Conservation (phyloP, 2,797 vertebrate genomes). For the Liparis tanakae region DNA sequence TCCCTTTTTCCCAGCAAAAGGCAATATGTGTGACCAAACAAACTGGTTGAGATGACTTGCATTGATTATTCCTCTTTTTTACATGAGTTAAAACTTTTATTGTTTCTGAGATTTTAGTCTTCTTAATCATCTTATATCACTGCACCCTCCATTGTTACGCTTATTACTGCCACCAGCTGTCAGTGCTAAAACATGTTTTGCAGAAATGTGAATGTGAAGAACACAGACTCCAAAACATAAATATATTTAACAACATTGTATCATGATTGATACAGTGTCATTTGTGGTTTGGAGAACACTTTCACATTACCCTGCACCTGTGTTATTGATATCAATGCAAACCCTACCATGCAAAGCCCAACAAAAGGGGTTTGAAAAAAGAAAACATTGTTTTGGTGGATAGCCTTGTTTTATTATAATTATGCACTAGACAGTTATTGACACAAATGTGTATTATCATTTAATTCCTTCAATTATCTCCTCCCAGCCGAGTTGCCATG, state of each 20-base stretch:
- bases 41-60: constrained; percentile 26
- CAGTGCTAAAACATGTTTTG: neutral
- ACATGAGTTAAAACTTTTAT: constrained; percentile 5
- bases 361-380: neutral
- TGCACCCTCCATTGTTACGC: neutral
- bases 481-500: constrained; percentile 49
- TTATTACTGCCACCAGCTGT: neutral
- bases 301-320: neutral
- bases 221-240: neutral
- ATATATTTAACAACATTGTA: neutral
- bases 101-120: neutral
- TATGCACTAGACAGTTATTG: constrained; percentile 60
- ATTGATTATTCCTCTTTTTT: neutral
- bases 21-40: constrained; percentile 32
- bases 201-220: neutral
- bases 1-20: constrained; percentile 45
- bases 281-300: neutral
- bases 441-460: constrained; percentile 53
- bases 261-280: neutral
- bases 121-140: constrained; percentile 3
- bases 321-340: neutral
- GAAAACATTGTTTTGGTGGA: neutral
- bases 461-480: constrained; percentile 57
- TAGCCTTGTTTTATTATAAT: constrained; percentile 56
- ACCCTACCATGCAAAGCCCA: neutral